Base-by-base conservation (phyloP, 1,140 invertebrate species). In the Periplaneta americana region DNA sequence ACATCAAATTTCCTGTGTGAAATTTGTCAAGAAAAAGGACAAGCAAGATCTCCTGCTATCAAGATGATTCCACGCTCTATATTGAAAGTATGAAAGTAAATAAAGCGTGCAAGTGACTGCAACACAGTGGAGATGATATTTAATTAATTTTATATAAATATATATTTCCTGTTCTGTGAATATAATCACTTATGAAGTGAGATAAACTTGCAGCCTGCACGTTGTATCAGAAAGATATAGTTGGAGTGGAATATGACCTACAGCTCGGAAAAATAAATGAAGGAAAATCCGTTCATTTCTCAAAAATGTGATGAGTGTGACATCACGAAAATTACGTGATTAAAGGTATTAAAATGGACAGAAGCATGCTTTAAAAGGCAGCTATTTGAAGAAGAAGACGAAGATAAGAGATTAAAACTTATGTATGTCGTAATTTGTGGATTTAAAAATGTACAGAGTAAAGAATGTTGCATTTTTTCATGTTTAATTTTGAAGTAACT, bases 1-100 rank as follows among this genome's bases (percentile, higher is more conserved):
- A 34, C 34, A 36, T 32, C 39, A 15, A 83, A 81, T 34, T 83
- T 81, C 82, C 28, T 83, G 22, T 83, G 82, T 35, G 82, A 83
- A 57, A 78, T 78, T 39, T 83, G 82, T 35, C 82, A 83, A 66
- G 82, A 83, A 74, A 81, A 81, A 37, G 77, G 82, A 17, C 82
- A 83, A 32, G 33, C 79, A 18, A 66, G 81, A 34, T 80, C 48
- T 34, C 34, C 79, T 35, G 48, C 79, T 32, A 74, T 80, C 3
- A 34, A 37, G 22, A 34, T 80, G 48, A 35, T 74, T 32, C 39
- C 39, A n/a, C 13, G 66, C 37, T 57, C 79, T 28, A 34, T 74
- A n/a, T 8, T 80, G 22, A 80, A 80, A 74, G 79, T 80, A 9
- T 80, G 35, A 80, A 22, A 31, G 48, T 77, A 66, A n/a, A 66